Evolutionary conservation across 2,888 invertebrate genomes (phyloP), one percentile per base, ranked within the genome.

Genomic region (Xestoiulus laeticollis): DNA sequence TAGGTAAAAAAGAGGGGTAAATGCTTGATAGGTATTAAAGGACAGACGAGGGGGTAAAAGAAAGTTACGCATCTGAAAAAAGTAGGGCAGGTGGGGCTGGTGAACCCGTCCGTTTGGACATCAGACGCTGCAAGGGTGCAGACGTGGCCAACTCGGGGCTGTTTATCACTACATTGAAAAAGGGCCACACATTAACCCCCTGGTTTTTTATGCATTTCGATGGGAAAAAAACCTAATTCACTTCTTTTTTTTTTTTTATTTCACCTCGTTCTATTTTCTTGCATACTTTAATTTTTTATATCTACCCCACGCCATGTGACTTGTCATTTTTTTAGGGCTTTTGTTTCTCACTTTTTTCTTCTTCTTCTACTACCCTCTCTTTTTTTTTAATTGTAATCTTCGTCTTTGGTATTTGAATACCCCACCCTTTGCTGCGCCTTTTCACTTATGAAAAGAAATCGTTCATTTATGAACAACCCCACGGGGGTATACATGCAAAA

Each of bases 261-360:
- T 78, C 78, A 78, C 78, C 78, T 78, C 78, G 78, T 78, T 78
- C 78, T 78, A 78, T 78, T 78, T 78, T 78, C 78, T 78, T 78
- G 78, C 30, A 78, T 78, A 30, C 78, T 68, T 78, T 6, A 78
- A 78, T 78, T 78, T 78, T 78, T 78, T 78, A 30, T 14, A 30
- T 78, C 30, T 30, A 78, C 78, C 78, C 78, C 78, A 78, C 78
- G 14, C 30, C 78, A 78, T 78, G 78, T 30, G 78, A 78, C 78
- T 78, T 30, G 78, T 78, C 78, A 78, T 30, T 78, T 78, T 78
- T 53, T 30, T 4, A 30, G 3, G 78, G 6, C 30, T 30, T 78
- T 78, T 78, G 78, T 78, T 78, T 78, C 30, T 78, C 16, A 12
- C 30, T 30, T 6, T 14, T 30, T 78, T 78, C n/a, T 78, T 4